Evolutionary conservation across 2,888 invertebrate species (phyloP), one percentile per base, ranked within the genome.

Genomic region (Abscondita cerata): DNA sequence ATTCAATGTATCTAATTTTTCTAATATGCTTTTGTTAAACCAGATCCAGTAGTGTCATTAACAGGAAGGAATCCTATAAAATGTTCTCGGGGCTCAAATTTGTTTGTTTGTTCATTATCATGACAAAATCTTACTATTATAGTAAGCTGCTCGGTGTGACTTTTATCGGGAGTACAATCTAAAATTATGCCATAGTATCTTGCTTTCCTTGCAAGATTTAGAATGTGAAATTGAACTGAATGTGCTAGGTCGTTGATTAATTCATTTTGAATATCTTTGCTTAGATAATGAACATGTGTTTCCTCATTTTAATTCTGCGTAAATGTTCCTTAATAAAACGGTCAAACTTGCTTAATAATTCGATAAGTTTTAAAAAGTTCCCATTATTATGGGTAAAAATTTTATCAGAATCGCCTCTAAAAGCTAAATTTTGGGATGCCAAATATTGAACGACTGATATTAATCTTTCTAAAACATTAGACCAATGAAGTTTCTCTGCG

Each of bases 361-460:
- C 16, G 3, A 51, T 19, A 1, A 6, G 34, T 51, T 51, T 51
- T 51, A 13, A 51, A 25, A 48, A 48, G 12, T 48, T 33, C 9
- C 48, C 48, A 19, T 51, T 51, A 51, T 34, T 51, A 18, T 18
- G 1, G 3, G 31, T 12, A 15, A 16, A 51, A 15, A 34, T 34
- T 36, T 51, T 33, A 18, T 36, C 16, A 9, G 15, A 16, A 33
- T 11, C 6, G 5, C 51, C 34, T 34, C n/a, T 13, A 8, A 51
- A 18, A 11, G 51, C 33, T 15, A 51, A 51, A 33, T 25, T 25
- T n/a, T 15, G 12, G 9, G 4, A 3, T 4, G 34, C 12, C 4
- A 48, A 31, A 25, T 11, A 48, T 13, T 34, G 9, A 8, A 34
- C 33, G 1, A 51, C 51, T 5, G 6, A 36, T n/a, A 33, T 15